A percentile compares a stretch with the other conserved stretches of the same genome.
These are phyloP conservation scores for Gasteruption jaculator DNA, from an alignment of 2,888 invertebrate species.

Conservation along the genomic window DNA sequence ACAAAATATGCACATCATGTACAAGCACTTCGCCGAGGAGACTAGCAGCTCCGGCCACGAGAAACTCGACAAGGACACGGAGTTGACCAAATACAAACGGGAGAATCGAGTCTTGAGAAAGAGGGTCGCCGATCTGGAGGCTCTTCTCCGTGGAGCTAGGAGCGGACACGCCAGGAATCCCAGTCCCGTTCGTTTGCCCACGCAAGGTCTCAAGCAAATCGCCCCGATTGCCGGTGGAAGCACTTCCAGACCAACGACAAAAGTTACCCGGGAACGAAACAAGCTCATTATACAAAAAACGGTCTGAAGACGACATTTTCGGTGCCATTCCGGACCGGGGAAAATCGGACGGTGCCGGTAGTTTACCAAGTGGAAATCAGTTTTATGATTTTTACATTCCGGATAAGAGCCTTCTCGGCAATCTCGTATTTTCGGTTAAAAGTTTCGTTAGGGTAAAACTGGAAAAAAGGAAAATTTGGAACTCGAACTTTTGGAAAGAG, in stretches of 20 bases:
- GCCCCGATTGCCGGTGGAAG: too few relatives aligned
- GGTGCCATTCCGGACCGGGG: too few relatives aligned
- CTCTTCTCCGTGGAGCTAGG: constrained; percentile 35
- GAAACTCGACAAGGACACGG: constrained; percentile 36
- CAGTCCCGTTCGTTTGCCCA: constrained; percentile 58
- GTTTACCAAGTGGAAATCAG: too few relatives aligned
- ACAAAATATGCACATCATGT: constrained; percentile 60
- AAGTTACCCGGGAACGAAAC: constrained; percentile 78
- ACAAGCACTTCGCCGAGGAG: constrained; percentile 59
- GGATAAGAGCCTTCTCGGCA: too few relatives aligned
- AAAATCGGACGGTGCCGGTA: too few relatives aligned
- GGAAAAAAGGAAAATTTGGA: too few relatives aligned
- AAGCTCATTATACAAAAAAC: constrained; percentile 76
- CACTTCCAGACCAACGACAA: constrained; percentile 65
- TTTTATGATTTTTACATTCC: too few relatives aligned
- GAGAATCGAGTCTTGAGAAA: constrained; percentile 44
- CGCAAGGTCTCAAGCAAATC: constrained; percentile 66
- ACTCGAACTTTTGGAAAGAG: too few relatives aligned
- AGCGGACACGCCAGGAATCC: constrained; percentile 25
- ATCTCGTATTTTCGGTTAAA: too few relatives aligned
- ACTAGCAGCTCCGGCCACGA: constrained; percentile 50
- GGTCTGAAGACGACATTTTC: too few relatives aligned
- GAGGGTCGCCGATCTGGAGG: constrained; percentile 44
- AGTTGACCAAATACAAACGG: constrained; percentile 38
- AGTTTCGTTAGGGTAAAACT: too few relatives aligned